Evolutionary conservation across 1,140 invertebrate genomes (phyloP), one percentile per base, ranked within the genome.

Genomic region (Trichoplusia ni): DNA sequence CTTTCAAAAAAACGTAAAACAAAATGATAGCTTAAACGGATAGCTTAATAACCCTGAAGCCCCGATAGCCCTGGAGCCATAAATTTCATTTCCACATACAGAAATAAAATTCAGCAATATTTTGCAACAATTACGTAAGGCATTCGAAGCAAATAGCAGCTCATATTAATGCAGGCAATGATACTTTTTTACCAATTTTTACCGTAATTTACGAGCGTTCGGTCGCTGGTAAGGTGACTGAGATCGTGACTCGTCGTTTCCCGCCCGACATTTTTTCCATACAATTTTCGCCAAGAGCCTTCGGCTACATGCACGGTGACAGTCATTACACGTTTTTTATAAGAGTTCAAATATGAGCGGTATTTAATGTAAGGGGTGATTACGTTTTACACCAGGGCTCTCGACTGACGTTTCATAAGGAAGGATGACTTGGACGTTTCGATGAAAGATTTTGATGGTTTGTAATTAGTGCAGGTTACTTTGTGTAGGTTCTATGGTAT

Each of bases 121-220:
- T 49, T 49, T 49, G 46, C 46, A 49, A 49, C 46, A 49, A 31
- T 23, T 31, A 29, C 46, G 29, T 8, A 1, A 19, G 16, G 11
- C 0, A 25, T 25, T 9, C 25, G 46, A 9, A n/a, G 46, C 46
- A 29, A 29, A 49, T 42, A 42, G 23, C 46, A 27, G 13, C 14
- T 31, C 46, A 16, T 49, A 42, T 21, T 42, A 49, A 49, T 49
- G 25, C 46, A 3, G n/a, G 6, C 8, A 9, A 5, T 29, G 25
- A 31, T 31, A 31, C n/a, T 49, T 49, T 49, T 49, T 49, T 49
- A 49, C 25, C 46, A 49, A 49, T 49, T 49, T 49, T 49, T 31
- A 49, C 14, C 8, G 46, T 31, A 49, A 49, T 49, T 49, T 49
- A 49, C 25, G 46, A 31, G 14, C 11, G 21, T 49, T 49, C 25